Conservation (phyloP, 2,888 invertebrate species). For the Portevinia maculata region DNA sequence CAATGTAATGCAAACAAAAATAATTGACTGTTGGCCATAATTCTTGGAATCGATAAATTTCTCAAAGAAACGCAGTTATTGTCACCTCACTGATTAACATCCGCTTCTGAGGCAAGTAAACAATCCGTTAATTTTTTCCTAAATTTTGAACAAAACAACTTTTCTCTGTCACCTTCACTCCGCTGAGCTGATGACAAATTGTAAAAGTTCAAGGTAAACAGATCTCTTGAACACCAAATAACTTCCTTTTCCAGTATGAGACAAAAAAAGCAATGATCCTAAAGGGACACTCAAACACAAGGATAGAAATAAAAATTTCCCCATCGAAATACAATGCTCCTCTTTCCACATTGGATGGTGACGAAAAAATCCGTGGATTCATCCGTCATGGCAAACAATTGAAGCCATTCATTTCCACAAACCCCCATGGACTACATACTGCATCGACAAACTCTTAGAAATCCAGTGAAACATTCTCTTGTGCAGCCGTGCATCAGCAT, state of each 20-base stretch:
- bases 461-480: conserved; percentile 49
- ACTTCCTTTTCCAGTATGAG: conserved; percentile 9
- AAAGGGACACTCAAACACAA: conserved; percentile 23
- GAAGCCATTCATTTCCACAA: conserved; percentile 62
- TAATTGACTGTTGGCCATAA: neutral
- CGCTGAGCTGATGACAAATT: conserved; percentile 50
- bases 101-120: conserved; percentile 14
- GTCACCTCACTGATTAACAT: conserved; percentile 13
- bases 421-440: conserved; percentile 19
- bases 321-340: neutral
- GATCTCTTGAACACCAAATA: conserved; percentile 1
- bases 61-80: neutral
- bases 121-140: conserved; percentile 20
- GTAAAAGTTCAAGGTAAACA: conserved; percentile 45
- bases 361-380: conserved; percentile 71
- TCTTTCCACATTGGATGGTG: conserved; percentile 15
- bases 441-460: conserved; percentile 25
- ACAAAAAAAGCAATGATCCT: conserved; percentile 42
- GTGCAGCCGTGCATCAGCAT: conserved; percentile 65
- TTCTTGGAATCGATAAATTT: neutral
- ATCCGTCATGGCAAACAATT: conserved; percentile 73
- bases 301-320: neutral
- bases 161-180: conserved; percentile 23
- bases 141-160: conserved; percentile 49
- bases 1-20: too few relatives aligned